Percentiles rank a stretch among this genome's conserved stretches.
Evolutionary conservation across 2,888 invertebrate species (phyloP).

Genomic region (Hypena proboscidalis): DNA sequence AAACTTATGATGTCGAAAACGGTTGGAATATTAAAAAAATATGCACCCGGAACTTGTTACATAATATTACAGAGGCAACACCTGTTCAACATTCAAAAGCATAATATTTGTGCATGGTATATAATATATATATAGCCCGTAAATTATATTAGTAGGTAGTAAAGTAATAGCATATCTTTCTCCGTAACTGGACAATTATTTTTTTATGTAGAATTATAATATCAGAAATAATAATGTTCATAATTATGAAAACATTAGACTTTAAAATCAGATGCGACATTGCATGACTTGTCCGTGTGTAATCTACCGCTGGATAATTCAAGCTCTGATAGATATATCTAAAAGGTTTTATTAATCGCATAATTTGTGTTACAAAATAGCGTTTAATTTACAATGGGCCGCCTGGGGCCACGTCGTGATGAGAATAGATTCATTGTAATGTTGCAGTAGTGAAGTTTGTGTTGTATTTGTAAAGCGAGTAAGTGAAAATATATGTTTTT

Average conservation of each 20-base stretch:
- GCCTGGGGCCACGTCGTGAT: conserved; percentile 18
- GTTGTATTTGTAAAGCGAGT: not conserved
- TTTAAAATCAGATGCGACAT: conserved; percentile 1
- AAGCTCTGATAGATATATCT: conserved; percentile 31
- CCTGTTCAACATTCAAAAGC: too few species aligned
- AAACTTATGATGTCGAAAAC: too few species aligned
- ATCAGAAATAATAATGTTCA: not conserved
- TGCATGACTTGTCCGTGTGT: conserved; percentile 14
- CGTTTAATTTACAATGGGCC: conserved; percentile 42
- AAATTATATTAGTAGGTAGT: too few species aligned
- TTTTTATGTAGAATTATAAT: not conserved
- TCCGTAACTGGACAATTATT: too few species aligned
- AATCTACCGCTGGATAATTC: conserved; percentile 27
- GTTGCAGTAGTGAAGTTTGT: conserved; percentile 2
- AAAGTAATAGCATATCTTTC: too few species aligned
- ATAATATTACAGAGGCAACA: too few species aligned
- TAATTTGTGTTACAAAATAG: conserved; percentile 48
- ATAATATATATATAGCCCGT: too few species aligned
- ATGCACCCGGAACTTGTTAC: too few species aligned
- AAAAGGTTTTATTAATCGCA: conserved; percentile 42
- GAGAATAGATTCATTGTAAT: conserved; percentile 20
- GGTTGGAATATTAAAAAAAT: too few species aligned
- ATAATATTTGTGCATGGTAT: too few species aligned
- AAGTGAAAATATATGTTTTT: too few species aligned
- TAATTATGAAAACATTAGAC: not conserved